phyloP scores from a whole-genome alignment of 2,113 vertebrate genomes.

The Morone saxatilis region DNA sequence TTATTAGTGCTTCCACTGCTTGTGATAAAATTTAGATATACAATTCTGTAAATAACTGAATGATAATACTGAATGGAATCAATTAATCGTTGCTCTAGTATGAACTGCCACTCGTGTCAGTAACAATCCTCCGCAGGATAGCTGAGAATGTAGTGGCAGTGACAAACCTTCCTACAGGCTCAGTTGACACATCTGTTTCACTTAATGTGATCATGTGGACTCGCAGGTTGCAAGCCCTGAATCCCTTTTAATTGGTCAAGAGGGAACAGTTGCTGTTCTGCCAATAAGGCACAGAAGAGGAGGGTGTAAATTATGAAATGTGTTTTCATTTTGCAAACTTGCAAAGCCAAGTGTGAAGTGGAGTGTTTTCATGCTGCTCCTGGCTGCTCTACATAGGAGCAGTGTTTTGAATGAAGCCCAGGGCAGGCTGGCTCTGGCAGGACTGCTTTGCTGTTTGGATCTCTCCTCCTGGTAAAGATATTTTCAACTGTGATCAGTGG shows the following conservation, averaged over 20 bases:
- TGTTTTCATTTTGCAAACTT: conserved; percentile 26
- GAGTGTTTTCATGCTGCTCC: neutral
- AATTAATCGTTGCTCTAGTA: too few species aligned
- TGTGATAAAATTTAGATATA: too few species aligned
- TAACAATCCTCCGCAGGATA: neutral
- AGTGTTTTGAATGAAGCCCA: conserved; percentile 3
- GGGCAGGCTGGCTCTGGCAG: neutral
- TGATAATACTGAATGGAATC: neutral
- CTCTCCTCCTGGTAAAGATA: neutral
- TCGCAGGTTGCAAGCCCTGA: neutral
- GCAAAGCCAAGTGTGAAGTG: conserved; percentile 9
- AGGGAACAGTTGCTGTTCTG: neutral
- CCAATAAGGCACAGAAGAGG: neutral
- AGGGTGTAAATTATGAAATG: conserved; percentile 10
- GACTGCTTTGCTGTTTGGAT: neutral
- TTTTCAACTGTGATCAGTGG: neutral
- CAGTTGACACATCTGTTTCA: neutral
- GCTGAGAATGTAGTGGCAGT: neutral
- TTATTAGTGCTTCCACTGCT: neutral
- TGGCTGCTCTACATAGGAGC: neutral
- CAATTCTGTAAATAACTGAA: neutral
- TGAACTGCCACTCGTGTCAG: neutral
- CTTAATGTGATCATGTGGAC: neutral
- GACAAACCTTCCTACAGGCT: neutral
- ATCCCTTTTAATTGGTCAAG: conserved; percentile 26